These are phyloP conservation scores for Oophaga sylvatica DNA, from an alignment of 2,797 vertebrate species.

Conservation along the genomic window DNA sequence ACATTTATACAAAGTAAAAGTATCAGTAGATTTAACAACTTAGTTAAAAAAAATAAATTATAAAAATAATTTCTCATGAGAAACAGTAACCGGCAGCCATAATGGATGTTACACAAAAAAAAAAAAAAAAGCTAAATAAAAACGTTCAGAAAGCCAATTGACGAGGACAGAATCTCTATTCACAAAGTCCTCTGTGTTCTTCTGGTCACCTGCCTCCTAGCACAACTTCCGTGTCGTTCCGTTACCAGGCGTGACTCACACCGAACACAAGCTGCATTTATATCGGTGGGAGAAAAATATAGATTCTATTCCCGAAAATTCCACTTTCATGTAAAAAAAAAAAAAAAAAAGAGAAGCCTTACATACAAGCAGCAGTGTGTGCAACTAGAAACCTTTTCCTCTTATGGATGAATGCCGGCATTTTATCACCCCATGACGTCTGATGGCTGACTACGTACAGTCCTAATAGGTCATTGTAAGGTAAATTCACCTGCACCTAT, in stretches of 20 bases:
- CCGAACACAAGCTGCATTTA: neutral
- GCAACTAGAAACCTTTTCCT: neutral
- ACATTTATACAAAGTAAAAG: no score
- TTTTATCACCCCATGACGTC: neutral
- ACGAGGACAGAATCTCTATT: no score
- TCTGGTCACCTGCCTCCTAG: neutral
- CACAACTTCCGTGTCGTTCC: neutral
- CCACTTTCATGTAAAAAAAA: neutral
- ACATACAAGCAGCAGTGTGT: neutral
- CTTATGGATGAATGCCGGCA: conserved; percentile 23
- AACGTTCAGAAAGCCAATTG: neutral
- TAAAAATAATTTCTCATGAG: no score
- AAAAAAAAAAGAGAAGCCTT: neutral
- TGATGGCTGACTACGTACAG: neutral
- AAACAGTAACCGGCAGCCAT: neutral
- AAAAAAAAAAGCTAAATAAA: neutral
- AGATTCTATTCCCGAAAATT: conserved; percentile 3
- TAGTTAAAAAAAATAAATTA: no score
- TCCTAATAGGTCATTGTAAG: neutral
- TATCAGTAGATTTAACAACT: no score
- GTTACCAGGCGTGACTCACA: neutral
- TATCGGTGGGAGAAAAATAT: neutral
- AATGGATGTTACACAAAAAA: neutral
- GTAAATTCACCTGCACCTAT: neutral
- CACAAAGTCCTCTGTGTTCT: neutral